phyloP scores from a whole-genome alignment of 2,888 invertebrate species.

The Sarcophaga variegata region DNA sequence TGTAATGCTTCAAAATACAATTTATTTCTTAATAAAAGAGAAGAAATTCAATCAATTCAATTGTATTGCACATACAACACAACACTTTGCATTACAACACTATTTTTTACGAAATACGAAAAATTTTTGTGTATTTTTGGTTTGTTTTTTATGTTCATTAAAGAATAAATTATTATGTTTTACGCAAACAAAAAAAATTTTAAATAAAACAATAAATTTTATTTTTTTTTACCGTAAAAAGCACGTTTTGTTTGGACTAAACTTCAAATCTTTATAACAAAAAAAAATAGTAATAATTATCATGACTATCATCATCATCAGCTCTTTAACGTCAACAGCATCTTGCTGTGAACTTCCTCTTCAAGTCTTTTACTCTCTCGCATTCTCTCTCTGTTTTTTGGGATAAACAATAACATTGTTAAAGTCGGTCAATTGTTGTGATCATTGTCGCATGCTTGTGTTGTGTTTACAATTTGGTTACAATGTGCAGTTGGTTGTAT shows the following conservation, averaged over 20 bases:
- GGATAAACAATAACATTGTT: neutral
- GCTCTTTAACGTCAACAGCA: constrained; percentile 22
- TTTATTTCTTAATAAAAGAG: neutral
- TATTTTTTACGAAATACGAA: neutral
- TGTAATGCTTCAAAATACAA: neutral
- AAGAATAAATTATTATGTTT: constrained; percentile 24
- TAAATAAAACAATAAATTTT: neutral
- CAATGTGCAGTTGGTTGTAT: neutral
- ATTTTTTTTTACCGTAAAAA: constrained; percentile 1
- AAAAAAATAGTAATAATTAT: constrained; percentile 3
- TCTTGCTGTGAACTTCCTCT: neutral
- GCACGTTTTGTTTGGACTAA: constrained; percentile 1
- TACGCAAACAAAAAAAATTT: neutral
- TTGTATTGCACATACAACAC: neutral
- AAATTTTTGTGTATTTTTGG: neutral
- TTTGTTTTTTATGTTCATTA: neutral
- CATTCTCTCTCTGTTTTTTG: neutral
- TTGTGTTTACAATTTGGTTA: neutral
- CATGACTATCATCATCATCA: neutral
- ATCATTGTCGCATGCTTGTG: constrained; percentile 31
- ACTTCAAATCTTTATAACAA: constrained; percentile 7
- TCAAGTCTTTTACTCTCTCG: neutral
- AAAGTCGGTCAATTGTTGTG: constrained; percentile 50
- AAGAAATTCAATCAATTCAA: neutral
- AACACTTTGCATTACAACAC: neutral